These are phyloP conservation scores for Trigoniulus corallinus DNA, from an alignment of 1,140 invertebrate genomes.

Conservation along the genomic window DNA sequence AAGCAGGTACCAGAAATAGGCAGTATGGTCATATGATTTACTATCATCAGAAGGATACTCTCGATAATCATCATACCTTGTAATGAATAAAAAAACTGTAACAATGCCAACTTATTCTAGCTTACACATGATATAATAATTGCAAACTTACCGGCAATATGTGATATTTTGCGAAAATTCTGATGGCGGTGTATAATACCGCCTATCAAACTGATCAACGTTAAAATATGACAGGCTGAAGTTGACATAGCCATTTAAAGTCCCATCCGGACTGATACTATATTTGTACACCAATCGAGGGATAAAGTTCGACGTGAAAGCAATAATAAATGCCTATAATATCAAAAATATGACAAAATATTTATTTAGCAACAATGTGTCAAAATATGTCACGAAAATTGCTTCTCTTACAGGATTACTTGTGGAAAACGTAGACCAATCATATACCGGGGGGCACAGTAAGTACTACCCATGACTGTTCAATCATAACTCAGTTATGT, in stretches of 20 bases:
- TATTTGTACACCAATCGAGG: slow-evolving; percentile 69
- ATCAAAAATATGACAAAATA: slow-evolving; percentile 9
- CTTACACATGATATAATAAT: no score
- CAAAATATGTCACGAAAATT: slow-evolving; percentile 20
- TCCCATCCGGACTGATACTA: slow-evolving; percentile 37
- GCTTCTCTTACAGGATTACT: no score
- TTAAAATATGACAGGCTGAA: slow-evolving; percentile 67
- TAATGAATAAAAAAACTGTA: slow-evolving; percentile 23
- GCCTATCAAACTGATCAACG: slow-evolving; percentile 41
- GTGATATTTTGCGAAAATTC: slow-evolving; percentile 1
- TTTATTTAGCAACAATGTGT: not conserved
- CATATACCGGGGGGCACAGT: no score
- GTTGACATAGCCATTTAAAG: slow-evolving; percentile 59
- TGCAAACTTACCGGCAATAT: not conserved
- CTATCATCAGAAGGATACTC: slow-evolving; percentile 25
- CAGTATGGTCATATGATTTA: slow-evolving; percentile 45
- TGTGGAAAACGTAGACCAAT: no score
- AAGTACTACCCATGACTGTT: no score
- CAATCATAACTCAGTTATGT: no score
- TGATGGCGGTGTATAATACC: slow-evolving; percentile 7
- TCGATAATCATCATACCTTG: slow-evolving; percentile 66
- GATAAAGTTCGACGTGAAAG: slow-evolving; percentile 96
- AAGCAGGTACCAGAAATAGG: slow-evolving; percentile 79
- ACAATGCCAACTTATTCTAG: not conserved
- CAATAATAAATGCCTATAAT: slow-evolving; percentile 87